Base-by-base conservation (phyloP, 2,113 vertebrate species). In the Raja brachyura region DNA sequence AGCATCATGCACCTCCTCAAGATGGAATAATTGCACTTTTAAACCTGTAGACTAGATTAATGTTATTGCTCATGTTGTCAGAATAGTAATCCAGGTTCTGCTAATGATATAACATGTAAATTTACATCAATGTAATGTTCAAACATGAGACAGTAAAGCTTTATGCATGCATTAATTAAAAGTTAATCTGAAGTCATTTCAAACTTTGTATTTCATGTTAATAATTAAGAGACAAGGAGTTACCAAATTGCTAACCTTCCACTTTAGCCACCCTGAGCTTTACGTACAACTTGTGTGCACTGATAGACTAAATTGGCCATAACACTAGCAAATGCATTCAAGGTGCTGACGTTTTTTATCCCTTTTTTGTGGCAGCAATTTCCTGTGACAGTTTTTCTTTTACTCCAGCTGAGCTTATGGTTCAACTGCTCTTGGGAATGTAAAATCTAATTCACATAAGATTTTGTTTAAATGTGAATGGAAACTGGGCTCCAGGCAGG, bases 101-200 rank as follows among this genome's bases (percentile, higher is more conserved):
- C 59, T 63, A 16, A 88, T 88, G 1, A 13, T 66, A 88, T 88
- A 18, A 90, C 33, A 70, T 90, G 63, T 90, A 73, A 92, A 92
- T 73, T 73, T 73, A 70, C 73, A 54, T 54, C 90, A 92, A 74
- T 73, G 31, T 92, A 92, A 39, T 73, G 33, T 73, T 92, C 90
- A 92, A 73, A 86, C 61, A 73, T 73, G 11, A 39, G 39, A 73
- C 68, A 92, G 90, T 92, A 74, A 73, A 92, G 25, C 66, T 54
- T 73, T 92, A 92, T 92, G 90, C 90, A 92, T 92, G 90, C 68
- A 54, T 92, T 92, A 92, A 92, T 92, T 92, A 73, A 92, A 90
- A 92, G 66, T 92, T 73, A 70, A 92, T 92, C 90, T 92, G 66
- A 92, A 92, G 90, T 92, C 90, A 92, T 92, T 92, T 92, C 90